Conservation (phyloP, 2,113 vertebrate species). For the Lucifuga dentata region DNA sequence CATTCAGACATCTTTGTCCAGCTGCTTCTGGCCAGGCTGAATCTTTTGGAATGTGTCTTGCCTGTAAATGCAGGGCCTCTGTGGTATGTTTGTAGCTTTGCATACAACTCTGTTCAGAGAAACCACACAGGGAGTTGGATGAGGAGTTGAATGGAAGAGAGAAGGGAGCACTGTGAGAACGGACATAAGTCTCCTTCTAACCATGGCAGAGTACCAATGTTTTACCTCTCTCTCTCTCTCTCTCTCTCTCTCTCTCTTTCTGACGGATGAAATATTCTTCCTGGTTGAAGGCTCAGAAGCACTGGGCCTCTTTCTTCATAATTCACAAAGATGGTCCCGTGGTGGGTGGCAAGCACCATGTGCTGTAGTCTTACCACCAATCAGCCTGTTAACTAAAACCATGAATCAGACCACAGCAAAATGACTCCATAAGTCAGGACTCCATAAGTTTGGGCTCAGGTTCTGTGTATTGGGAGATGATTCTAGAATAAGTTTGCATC, state of each 20-base stretch:
- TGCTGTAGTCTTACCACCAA: conserved; percentile 1
- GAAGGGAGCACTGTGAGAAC: conserved; percentile 22
- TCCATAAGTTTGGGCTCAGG: too few relatives aligned
- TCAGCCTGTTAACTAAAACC: background rate
- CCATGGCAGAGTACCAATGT: conserved; percentile 20
- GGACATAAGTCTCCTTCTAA: conserved; percentile 44
- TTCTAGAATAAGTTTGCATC: background rate
- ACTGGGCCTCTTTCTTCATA: conserved; percentile 15
- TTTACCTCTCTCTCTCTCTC: conserved; percentile 29
- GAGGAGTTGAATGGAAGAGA: conserved; percentile 17
- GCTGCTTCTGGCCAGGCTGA: conserved; percentile 33
- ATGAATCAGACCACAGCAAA: background rate
- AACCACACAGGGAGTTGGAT: conserved; percentile 18
- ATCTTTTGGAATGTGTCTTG: conserved; percentile 46
- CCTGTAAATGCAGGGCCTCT: conserved; percentile 56
- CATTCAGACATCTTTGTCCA: conserved; percentile 46
- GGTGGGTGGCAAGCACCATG: background rate
- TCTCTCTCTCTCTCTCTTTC: too few relatives aligned
- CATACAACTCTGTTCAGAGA: conserved; percentile 28
- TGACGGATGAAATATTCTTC: conserved; percentile 39
- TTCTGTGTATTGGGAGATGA: background rate
- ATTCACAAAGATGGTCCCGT: conserved; percentile 21
- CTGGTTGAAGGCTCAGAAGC: conserved; percentile 25
- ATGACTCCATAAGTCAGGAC: background rate
- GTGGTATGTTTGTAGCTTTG: conserved; percentile 46